A percentile compares a stretch with the other conserved stretches of the same genome.
phyloP scores from a whole-genome alignment of 2,113 vertebrate species.

The Grammomys dolichurus region DNA sequence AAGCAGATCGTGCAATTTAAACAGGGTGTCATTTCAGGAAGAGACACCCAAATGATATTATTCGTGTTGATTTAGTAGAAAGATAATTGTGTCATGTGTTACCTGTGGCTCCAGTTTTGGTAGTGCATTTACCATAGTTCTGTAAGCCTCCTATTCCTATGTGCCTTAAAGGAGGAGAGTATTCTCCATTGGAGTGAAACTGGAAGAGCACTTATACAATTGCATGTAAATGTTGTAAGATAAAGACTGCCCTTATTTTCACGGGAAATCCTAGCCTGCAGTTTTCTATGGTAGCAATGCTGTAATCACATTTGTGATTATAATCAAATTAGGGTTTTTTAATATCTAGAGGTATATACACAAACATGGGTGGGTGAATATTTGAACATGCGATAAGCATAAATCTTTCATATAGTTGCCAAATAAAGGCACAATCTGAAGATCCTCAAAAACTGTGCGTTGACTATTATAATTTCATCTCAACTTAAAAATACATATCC shows the following conservation, averaged over 20 bases:
- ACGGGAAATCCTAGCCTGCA: neutral
- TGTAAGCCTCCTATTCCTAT: neutral
- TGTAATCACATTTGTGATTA: neutral
- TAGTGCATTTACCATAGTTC: neutral
- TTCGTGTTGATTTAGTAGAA: neutral
- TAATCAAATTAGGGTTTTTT: neutral
- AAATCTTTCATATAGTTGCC: neutral
- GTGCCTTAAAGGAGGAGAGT: neutral
- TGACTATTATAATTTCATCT: neutral
- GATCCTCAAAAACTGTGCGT: neutral
- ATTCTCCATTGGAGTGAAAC: neutral
- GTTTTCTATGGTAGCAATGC: neutral
- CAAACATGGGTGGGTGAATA: neutral
- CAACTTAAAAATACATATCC: slow-evolving; percentile 10
- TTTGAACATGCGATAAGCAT: slow-evolving; percentile 23
- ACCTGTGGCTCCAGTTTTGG: neutral
- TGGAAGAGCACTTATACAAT: neutral
- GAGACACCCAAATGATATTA: neutral
- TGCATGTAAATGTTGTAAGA: neutral
- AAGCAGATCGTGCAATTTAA: neutral
- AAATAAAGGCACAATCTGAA: slow-evolving; percentile 38
- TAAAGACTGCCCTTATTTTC: slow-evolving; percentile 17
- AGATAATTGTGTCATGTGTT: neutral
- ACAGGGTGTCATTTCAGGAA: neutral
- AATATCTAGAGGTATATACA: neutral